Base-by-base conservation (phyloP, 2,113 vertebrate genomes). In the Gallinago paraguaiae region DNA sequence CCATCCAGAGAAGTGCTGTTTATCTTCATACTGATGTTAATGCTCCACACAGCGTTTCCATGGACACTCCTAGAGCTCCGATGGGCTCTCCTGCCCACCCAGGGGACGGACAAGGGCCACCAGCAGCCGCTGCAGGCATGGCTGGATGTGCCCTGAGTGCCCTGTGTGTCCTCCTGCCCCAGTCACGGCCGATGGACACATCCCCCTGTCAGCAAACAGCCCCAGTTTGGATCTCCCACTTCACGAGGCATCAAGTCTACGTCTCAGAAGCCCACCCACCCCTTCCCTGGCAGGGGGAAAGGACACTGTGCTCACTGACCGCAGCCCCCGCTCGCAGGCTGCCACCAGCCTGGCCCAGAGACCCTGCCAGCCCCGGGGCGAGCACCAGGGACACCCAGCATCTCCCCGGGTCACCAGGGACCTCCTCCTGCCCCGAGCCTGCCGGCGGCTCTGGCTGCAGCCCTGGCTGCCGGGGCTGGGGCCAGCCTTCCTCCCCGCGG, bases 1-100 rank as follows among this genome's bases (percentile, higher is more conserved):
- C 43, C 8, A 5, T 14, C 37, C 54, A 67, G 51, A 48, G 48
- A 9, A n/a, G 24, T 6, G 22, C 33, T 17, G 50, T 46, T 25
- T 46, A 24, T 17, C 31, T 28, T n/a, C 7, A 7, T 0, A 10
- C 10, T 10, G 56, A 27, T 19, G 35, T 2, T 61, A 23, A 22
- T 6, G 20, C 31, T n/a, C 64, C 61, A 13, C 0, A 0, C 11
- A 6, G 37, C 2, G 17, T 17, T 50, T n/a, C 80, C 2, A 0
- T 1, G 24, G 68, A 24, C 6, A 6, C n/a, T 64, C 25, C 39
- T 41, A 60, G 56, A 12, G 17, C 50, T 8, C 3, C 35, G 0
- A 41, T 11, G 43, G 30, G 39, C 51, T 35, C 7, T 33, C 10
- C n/a, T 28, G 59, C 15, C 37, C 24, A 1, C 22, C 15, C 57